Conservation (phyloP, 2,113 vertebrate species). For the Aramus guarauna region DNA sequence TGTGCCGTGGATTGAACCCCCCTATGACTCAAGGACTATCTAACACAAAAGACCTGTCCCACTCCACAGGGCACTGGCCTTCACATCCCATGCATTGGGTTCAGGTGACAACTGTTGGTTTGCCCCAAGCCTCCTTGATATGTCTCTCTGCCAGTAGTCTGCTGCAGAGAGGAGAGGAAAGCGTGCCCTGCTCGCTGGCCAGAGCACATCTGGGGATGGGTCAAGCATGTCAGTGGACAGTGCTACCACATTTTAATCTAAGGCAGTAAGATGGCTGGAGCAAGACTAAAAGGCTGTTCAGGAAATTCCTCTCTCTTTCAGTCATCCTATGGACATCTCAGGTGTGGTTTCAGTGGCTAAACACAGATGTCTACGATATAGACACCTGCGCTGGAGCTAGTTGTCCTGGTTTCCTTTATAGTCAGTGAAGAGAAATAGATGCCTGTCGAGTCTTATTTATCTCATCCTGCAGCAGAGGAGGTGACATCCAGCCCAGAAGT, state of each 20-base stretch:
- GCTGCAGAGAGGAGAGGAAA: background rate
- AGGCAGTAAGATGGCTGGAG: background rate
- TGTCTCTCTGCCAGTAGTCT: background rate
- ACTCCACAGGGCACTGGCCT: background rate
- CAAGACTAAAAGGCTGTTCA: background rate
- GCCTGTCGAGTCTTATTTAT: background rate
- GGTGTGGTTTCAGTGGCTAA: background rate
- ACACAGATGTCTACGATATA: background rate
- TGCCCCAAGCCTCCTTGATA: fast-evolving
- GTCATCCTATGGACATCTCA: background rate
- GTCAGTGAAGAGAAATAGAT: background rate
- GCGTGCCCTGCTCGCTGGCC: background rate
- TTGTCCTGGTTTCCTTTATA: background rate
- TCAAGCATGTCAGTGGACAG: background rate
- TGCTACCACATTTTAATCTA: background rate
- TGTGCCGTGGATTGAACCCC: background rate
- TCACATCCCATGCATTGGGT: fast-evolving
- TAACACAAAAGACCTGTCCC: background rate
- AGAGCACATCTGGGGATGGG: background rate
- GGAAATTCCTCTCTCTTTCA: background rate
- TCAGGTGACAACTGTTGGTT: background rate
- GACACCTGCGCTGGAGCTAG: background rate
- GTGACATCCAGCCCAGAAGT: background rate
- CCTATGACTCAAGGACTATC: background rate
- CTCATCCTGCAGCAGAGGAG: background rate